Conservation (phyloP, 1,140 invertebrate genomes). For the Acromyrmex heyeri region DNA sequence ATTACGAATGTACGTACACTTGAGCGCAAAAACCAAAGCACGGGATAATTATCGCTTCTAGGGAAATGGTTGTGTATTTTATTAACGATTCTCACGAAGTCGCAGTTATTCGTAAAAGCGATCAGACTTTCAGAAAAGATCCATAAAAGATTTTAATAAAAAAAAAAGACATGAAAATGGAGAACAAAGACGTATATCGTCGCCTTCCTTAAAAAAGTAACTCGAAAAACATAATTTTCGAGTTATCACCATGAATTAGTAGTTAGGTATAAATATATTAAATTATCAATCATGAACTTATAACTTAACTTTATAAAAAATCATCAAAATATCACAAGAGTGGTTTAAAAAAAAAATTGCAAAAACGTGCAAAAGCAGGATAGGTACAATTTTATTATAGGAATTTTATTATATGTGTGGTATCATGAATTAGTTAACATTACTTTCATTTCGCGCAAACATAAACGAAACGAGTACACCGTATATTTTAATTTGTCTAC, state of each 20-base stretch:
- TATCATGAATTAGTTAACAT: not conserved
- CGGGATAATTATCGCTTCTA: not conserved
- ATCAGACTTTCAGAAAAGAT: not conserved
- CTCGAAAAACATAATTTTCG: too few relatives aligned
- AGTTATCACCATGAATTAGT: too few relatives aligned
- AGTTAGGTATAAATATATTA: too few relatives aligned
- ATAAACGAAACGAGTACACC: not conserved
- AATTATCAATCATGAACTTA: too few relatives aligned
- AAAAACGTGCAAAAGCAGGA: not conserved
- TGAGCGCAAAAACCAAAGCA: not conserved
- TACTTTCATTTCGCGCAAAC: not conserved
- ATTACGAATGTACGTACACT: slow-evolving; percentile 53
- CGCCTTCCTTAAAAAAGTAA: too few relatives aligned
- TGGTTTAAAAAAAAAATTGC: too few relatives aligned
- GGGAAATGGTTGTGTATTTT: not conserved
- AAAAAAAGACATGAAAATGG: not conserved
- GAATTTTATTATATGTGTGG: not conserved
- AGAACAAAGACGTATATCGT: not conserved
- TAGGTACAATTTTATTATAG: slow-evolving; percentile 8
- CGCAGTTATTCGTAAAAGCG: not conserved
- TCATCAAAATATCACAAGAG: too few relatives aligned
- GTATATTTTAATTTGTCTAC: not conserved
- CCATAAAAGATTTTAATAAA: not conserved
- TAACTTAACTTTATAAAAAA: too few relatives aligned
- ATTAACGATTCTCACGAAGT: slow-evolving; percentile 7